These are phyloP conservation scores for Ernsta delagoae DNA, from an alignment of 2,888 invertebrate genomes.

Conservation along the genomic window DNA sequence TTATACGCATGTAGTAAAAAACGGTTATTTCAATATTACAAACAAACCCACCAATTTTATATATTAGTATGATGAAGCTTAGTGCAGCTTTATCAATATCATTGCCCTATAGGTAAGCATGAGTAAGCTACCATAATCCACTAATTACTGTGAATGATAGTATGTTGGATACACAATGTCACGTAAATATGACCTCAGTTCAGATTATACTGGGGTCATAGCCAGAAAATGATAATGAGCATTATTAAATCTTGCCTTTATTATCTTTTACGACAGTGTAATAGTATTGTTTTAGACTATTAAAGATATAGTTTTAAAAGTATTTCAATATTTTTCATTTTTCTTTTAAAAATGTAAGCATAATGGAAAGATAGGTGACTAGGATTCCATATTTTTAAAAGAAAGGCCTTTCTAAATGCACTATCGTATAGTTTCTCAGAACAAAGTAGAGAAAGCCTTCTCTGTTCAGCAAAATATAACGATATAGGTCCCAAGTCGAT, in stretches of 20 bases:
- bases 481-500: constrained; percentile 16
- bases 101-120: constrained; percentile 16
- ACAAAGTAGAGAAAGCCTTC: constrained; percentile 5
- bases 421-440: constrained; percentile 9
- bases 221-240: not conserved
- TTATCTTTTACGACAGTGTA: too few relatives aligned
- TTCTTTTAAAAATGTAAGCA: too few relatives aligned
- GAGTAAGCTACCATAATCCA: constrained; percentile 9
- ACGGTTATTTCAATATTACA: too few relatives aligned
- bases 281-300: too few relatives aligned
- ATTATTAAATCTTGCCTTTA: too few relatives aligned
- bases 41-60: too few relatives aligned
- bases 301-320: too few relatives aligned
- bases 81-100: constrained; percentile 11
- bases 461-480: constrained; percentile 11
- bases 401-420: constrained; percentile 6
- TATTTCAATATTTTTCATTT: too few relatives aligned
- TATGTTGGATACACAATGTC: constrained; percentile 5
- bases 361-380: too few relatives aligned
- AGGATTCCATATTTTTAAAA: too few relatives aligned
- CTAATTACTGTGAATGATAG: constrained; percentile 15
- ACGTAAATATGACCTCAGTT: not conserved
- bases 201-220: not conserved
- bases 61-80: too few relatives aligned
- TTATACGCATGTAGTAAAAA: too few relatives aligned